Evolutionary conservation across 1,140 invertebrate species (phyloP), one percentile per base, ranked within the genome.

Genomic region (Hydropsyche tenuis): DNA sequence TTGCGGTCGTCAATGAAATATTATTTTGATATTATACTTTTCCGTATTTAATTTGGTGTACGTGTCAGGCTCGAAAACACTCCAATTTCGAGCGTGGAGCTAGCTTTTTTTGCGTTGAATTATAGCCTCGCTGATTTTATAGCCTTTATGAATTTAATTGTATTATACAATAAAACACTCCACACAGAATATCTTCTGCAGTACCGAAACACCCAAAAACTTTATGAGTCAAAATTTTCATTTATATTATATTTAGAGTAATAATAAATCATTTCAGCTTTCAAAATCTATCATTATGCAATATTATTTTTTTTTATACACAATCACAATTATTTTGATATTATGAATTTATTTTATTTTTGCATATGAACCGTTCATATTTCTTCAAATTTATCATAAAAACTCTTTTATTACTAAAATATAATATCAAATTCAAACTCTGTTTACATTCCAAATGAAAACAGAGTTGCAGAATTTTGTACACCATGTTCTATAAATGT

Each of bases 101-200:
- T 16, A 30, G 25, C 22, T 27, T 63, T 63, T 63, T 51, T 22
- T 27, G 22, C 6, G 60, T 27, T 63, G 60, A 63, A n/a, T 30
- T 63, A 63, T 63, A 63, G 60, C 25, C 60, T 27, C 23, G 25
- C 60, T 42, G 60, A 63, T 63, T 63, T 63, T 63, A 63, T 63
- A 63, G 60, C 60, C 60, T 63, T 63, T 63, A 63, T 63, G 60
- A 63, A 63, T 63, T 63, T 63, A 63, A 63, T 63, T 63, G 60
- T 63, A 42, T 63, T 63, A 63, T 63, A 63, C 60, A 30, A 63
- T 27, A 42, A 63, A 63, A 63, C 60, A 63, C 60, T 63, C 16
- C 48, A 20, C 48, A 53, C 48, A 53, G 48, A 53, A 53, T 53
- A 53, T 53, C 48, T 53, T 20, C n/a, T 18, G 16, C 16, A 20